A percentile compares a stretch with the other conserved stretches of the same genome.
phyloP scores from a whole-genome alignment of 2,888 invertebrate genomes.

The Crematogaster levior region DNA sequence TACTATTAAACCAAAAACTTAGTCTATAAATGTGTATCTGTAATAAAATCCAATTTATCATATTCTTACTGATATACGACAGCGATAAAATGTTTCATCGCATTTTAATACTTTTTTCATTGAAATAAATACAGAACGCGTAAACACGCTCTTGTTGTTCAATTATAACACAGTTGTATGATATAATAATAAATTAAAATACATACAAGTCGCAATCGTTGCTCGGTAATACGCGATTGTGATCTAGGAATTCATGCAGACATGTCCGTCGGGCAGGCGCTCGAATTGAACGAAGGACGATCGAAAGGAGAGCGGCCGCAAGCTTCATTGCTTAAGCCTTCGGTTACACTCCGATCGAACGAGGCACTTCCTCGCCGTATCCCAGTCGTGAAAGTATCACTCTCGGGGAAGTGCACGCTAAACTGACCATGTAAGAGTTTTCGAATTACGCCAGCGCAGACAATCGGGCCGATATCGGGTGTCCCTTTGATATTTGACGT shows the following conservation, averaged over 20 bases:
- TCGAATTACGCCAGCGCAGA: constrained; percentile 47
- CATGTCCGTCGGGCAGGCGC: constrained; percentile 43
- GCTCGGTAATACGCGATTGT: not conserved
- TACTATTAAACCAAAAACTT: not conserved
- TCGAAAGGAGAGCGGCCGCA: constrained; percentile 80
- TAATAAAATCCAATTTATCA: not conserved
- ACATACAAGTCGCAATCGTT: not conserved
- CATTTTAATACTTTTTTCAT: not conserved
- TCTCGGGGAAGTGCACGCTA: constrained; percentile 56
- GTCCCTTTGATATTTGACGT: not conserved
- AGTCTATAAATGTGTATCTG: not conserved
- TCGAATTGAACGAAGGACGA: constrained; percentile 79
- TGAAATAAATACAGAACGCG: not conserved
- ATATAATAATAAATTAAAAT: constrained; percentile 8
- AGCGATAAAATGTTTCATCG: not conserved
- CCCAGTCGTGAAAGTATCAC: constrained; percentile 69
- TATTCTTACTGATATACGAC: not conserved
- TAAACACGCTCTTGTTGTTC: not conserved
- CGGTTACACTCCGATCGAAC: constrained; percentile 64
- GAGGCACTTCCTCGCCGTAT: constrained; percentile 61
- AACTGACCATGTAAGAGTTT: constrained; percentile 57
- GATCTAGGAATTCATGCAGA: constrained; percentile 60
- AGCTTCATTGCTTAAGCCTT: constrained; percentile 72
- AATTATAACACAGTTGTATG: not conserved
- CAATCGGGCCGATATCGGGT: not conserved